phyloP scores from a whole-genome alignment of 1,140 invertebrate genomes.

The Melitaea cinxia region DNA sequence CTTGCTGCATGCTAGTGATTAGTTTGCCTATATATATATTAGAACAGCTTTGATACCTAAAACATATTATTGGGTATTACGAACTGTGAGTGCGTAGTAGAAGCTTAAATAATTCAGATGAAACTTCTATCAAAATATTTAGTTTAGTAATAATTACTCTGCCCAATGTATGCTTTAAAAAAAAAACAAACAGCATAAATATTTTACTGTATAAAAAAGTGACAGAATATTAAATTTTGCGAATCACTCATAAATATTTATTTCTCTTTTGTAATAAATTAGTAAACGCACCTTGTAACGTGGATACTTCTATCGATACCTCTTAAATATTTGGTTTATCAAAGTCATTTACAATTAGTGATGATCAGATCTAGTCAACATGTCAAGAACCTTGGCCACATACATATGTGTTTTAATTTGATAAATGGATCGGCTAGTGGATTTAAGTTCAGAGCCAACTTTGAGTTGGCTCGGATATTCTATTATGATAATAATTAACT shows the following conservation, averaged over 20 bases:
- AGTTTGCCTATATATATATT: no score
- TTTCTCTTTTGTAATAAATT: not conserved
- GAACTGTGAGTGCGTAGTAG: no score
- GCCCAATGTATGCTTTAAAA: no score
- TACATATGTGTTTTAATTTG: not conserved
- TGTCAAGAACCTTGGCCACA: not conserved
- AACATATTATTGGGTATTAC: no score
- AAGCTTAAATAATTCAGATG: no score
- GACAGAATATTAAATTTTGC: not conserved
- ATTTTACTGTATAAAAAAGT: not conserved
- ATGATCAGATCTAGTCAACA: slow-evolving; percentile 1
- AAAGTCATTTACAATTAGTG: not conserved
- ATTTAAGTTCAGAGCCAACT: not conserved
- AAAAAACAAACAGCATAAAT: no score
- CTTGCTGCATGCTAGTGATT: no score
- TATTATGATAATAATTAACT: slow-evolving; percentile 1
- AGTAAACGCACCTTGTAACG: not conserved
- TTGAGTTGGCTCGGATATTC: not conserved
- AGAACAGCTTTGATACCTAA: no score
- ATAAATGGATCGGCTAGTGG: slow-evolving; percentile 6
- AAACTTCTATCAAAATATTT: no score
- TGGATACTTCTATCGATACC: not conserved
- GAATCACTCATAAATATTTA: not conserved
- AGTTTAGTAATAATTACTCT: no score
- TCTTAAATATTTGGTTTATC: not conserved